These are phyloP conservation scores for Erythrocercus mccallii DNA, from an alignment of 2,113 vertebrate genomes.

Conservation along the genomic window DNA sequence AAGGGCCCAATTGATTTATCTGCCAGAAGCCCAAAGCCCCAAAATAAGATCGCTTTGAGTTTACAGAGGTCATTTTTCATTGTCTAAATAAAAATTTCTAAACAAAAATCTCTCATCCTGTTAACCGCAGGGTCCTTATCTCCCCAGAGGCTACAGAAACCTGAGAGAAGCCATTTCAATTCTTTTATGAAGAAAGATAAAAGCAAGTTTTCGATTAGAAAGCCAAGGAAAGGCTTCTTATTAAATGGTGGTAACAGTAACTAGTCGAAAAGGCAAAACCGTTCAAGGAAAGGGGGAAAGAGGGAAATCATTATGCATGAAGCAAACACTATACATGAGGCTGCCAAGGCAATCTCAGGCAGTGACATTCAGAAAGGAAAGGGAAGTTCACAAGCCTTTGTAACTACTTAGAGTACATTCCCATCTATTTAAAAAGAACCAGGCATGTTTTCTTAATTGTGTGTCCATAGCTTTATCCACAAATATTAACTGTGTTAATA, in stretches of 20 bases:
- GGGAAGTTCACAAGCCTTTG: constrained; percentile 63
- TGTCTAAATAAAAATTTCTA: constrained; percentile 90
- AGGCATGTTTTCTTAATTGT: constrained; percentile 68
- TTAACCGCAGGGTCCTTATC: constrained; percentile 87
- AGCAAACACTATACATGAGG: constrained; percentile 44
- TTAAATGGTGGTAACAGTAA: constrained; percentile 84
- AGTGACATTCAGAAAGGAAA: constrained; percentile 57
- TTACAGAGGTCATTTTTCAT: constrained; percentile 90
- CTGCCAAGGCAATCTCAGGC: constrained; percentile 62
- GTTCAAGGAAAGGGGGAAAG: constrained; percentile 44
- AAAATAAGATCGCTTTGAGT: constrained; percentile 88
- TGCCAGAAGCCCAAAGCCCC: constrained; percentile 87
- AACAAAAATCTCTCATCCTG: constrained; percentile 90
- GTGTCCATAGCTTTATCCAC: constrained; percentile 58
- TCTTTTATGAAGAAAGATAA: constrained; percentile 88
- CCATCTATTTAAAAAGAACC: constrained; percentile 41
- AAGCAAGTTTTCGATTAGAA: constrained; percentile 87
- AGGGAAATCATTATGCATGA: constrained; percentile 77
- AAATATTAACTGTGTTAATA: constrained; percentile 28
- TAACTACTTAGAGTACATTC: constrained; percentile 39
- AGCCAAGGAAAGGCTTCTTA: constrained; percentile 81
- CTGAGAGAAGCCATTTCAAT: constrained; percentile 87
- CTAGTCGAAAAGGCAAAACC: constrained; percentile 79
- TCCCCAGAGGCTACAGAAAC: constrained; percentile 83
- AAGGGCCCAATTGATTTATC: constrained; percentile 88